Evolutionary conservation across 1,140 invertebrate species (phyloP).

Genomic region (Pissodes strobi): DNA sequence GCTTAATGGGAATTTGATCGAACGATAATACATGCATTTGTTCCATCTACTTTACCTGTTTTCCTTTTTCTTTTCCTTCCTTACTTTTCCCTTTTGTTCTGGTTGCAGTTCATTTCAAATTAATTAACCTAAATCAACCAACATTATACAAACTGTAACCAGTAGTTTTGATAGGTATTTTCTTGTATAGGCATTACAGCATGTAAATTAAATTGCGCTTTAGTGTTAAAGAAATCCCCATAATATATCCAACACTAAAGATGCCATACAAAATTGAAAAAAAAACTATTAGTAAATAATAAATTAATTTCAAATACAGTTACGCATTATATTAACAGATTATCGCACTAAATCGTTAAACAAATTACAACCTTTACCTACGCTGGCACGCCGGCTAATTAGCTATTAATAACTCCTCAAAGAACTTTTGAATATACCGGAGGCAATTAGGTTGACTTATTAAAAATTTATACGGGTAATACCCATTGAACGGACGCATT

Average conservation of each 20-base stretch:
- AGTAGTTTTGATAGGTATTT: no score
- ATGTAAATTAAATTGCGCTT: no score
- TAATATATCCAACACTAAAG: neutral
- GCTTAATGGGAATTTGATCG: no score
- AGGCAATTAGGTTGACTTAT: constrained; percentile 5
- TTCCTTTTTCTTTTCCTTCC: no score
- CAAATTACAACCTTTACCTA: neutral
- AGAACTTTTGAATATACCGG: constrained; percentile 3
- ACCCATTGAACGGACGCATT: constrained; percentile 1
- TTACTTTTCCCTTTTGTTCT: no score
- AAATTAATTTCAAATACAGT: constrained; percentile 11
- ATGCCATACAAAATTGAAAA: constrained; percentile 1
- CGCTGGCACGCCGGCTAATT: neutral
- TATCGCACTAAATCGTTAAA: neutral
- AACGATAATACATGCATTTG: no score
- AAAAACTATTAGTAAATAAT: neutral
- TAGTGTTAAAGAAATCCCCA: no score
- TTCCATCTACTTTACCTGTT: no score
- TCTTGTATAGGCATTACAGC: no score
- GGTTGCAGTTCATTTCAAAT: no score
- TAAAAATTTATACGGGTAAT: constrained; percentile 4
- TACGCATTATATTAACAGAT: constrained; percentile 11
- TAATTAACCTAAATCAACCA: no score
- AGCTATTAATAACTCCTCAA: constrained; percentile 13
- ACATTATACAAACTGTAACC: no score